Evolutionary conservation across 2,113 vertebrate genomes (phyloP).

Genomic region (Cyphomyrus discorhynchus): DNA sequence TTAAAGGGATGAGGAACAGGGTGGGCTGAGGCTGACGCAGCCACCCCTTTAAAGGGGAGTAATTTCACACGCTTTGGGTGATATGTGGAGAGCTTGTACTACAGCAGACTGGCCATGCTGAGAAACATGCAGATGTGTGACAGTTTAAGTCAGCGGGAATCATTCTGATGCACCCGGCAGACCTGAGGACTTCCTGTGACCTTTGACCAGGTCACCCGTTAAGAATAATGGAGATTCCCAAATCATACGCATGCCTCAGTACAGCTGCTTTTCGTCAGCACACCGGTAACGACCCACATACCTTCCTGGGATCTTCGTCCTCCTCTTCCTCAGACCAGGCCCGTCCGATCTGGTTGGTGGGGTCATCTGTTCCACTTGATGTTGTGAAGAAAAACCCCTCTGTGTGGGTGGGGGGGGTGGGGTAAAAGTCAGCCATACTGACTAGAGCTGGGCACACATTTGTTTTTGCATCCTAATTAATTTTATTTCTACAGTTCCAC

Average conservation of each 20-base stretch:
- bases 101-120: background rate
- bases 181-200: background rate
- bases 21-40: background rate
- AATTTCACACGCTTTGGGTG: background rate
- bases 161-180: background rate
- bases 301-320: slow-evolving; percentile 16
- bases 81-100: background rate
- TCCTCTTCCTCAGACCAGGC: slow-evolving; percentile 45
- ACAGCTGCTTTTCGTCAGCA: background rate
- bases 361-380: background rate
- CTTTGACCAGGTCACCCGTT: background rate
- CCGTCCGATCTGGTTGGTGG: slow-evolving; percentile 43
- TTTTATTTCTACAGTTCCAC: too few relatives aligned
- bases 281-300: background rate
- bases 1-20: background rate
- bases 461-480: background rate
- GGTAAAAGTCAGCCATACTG: background rate
- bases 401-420: background rate
- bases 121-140: background rate
- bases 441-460: background rate
- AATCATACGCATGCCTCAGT: background rate
- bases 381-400: background rate
- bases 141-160: background rate
- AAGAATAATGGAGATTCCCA: background rate
- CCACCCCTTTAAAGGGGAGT: background rate